Base-by-base conservation (phyloP, 23 tunicate genomes). In the Ciona savignyi region DNA sequence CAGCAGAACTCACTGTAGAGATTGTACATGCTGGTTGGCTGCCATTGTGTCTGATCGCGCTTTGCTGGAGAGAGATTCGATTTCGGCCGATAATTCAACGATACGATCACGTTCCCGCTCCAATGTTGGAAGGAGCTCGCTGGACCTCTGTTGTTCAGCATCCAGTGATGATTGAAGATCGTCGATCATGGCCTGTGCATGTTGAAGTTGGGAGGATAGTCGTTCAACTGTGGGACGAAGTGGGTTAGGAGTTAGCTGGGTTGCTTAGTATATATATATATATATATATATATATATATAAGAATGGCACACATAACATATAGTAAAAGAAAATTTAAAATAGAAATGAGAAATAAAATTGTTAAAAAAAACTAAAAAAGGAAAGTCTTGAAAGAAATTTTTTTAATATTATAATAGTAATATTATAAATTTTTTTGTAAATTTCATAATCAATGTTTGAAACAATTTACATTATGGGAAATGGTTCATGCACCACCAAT, bases 141-240 rank as follows among this genome's bases (percentile, higher is more conserved):
- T 34, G 11, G 96, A 71, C 20, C 79, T 68, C 49, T 76, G 78
- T 32, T 70, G 72, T 68, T 88, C 96, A 4, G 30, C 32, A 25
- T 88, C 84, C 51, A 88, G 75, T 67, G 96, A 81, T 20, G 96
- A 62, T 11, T 78, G 74, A 2, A 77, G 88, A 34, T 88, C 96
- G 0, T 76, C 81, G 28, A 83, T 80, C 62, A 88, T n/a, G 1
- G 96, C 87, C 61, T 73, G 56, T 51, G 81, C 96, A 56, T 81
- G 96, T 22, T 88, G 88, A 20, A 88, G 80, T 63, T 73, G 86
- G 26, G 81, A 63, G 29, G 71, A 51, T 27, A 88, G 33, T 32
- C 78, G 31, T 29, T 81, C 96, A 65, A 82, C 96, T 88, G 77
- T 4, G 67, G 70, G 34, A 23, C 20, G 42, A 35, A 66, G 26